Conservation (phyloP, 2,888 invertebrate species). For the Sericinus montela region DNA sequence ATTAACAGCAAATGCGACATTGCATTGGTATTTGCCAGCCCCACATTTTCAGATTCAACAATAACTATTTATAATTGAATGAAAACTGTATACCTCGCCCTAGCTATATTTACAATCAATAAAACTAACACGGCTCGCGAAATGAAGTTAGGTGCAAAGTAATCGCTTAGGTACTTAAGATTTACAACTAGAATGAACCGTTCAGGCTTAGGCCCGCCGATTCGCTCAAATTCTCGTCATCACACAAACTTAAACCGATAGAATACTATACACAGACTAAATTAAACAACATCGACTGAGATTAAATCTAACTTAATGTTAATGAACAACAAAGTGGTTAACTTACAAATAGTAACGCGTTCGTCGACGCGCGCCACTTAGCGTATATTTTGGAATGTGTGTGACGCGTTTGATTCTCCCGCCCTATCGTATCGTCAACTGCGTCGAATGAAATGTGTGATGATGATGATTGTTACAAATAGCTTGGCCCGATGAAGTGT, state of each 20-base stretch:
- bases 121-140: slow-evolving; percentile 68
- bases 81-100: slow-evolving; percentile 66
- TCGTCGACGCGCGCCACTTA: slow-evolving; percentile 52
- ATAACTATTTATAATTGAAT: slow-evolving; percentile 58
- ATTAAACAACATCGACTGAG: slow-evolving; percentile 73
- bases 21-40: slow-evolving; percentile 46
- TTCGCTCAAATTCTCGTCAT: slow-evolving; percentile 74
- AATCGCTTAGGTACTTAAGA: slow-evolving; percentile 64
- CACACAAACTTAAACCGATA: slow-evolving; percentile 65
- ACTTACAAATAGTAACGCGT: slow-evolving; percentile 66
- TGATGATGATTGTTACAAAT: slow-evolving; percentile 19
- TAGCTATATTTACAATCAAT: slow-evolving; percentile 73
- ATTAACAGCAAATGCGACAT: slow-evolving; percentile 57
- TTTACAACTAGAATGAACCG: slow-evolving; percentile 68
- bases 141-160: slow-evolving; percentile 71
- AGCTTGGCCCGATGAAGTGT: neutral
- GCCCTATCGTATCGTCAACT: slow-evolving; percentile 28
- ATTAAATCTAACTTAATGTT: slow-evolving; percentile 76
- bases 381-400: slow-evolving; percentile 74
- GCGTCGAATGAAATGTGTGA: slow-evolving; percentile 4
- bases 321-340: slow-evolving; percentile 79
- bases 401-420: slow-evolving; percentile 53
- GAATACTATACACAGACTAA: slow-evolving; percentile 75
- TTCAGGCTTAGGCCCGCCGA: slow-evolving; percentile 64
- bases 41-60: slow-evolving; percentile 58